phyloP scores from a whole-genome alignment of 2,113 vertebrate genomes.

The Bos taurus region ARS-UCD2.0 NC_037333.1:12771001-12771500 shows the following conservation, averaged over 20 bases:
- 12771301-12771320: neutral
- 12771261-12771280: neutral
- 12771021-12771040: neutral
- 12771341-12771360: neutral
- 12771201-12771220: neutral
- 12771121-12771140: neutral
- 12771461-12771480: neutral
- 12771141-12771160: neutral
- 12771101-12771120: neutral
- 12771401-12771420: neutral
- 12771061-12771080: neutral
- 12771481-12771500: neutral
- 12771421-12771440: neutral
- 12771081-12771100: neutral
- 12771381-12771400: neutral
- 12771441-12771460: neutral
- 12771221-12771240: neutral
- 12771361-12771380: neutral
- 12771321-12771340: neutral
- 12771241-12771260: neutral
- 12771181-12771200: neutral
- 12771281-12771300: neutral
- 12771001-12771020: neutral
- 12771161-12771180: neutral
- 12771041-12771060: neutral